phyloP scores from a whole-genome alignment of 2,113 vertebrate species.

The Solenodon paradoxus region DNA sequence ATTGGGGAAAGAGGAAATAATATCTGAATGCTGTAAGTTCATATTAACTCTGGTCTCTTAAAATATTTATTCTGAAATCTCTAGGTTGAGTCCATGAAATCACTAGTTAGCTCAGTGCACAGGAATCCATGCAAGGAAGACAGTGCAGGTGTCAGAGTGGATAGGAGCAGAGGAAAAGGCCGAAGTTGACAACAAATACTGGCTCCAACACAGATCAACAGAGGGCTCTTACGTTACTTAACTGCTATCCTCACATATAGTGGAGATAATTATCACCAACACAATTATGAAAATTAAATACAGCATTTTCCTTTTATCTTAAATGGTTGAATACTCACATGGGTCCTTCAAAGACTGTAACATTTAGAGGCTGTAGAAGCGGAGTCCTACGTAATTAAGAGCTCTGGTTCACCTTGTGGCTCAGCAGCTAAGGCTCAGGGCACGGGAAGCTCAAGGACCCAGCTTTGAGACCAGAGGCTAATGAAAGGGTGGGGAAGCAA shows the following conservation, averaged over 20 bases:
- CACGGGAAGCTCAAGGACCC: too few relatives aligned
- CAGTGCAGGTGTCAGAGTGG: not conserved
- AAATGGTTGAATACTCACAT: not conserved
- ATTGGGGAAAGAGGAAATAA: too few relatives aligned
- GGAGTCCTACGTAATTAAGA: not conserved
- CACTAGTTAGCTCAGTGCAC: not conserved
- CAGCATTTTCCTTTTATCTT: not conserved
- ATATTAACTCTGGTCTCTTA: not conserved
- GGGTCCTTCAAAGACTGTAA: not conserved
- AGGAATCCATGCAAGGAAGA: not conserved
- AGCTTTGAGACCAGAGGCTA: too few relatives aligned
- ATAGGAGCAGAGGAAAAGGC: not conserved
- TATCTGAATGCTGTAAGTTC: not conserved
- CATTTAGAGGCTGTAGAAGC: not conserved
- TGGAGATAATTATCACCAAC: not conserved
- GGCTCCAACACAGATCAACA: not conserved
- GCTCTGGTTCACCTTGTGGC: too few relatives aligned
- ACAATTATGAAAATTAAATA: not conserved
- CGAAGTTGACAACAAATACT: not conserved
- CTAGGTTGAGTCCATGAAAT: not conserved
- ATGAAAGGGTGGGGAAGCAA: too few relatives aligned
- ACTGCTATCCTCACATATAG: not conserved
- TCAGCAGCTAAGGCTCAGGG: too few relatives aligned
- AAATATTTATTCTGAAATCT: not conserved
- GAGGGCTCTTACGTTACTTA: not conserved